Conservation (phyloP, 2,888 invertebrate genomes). For the Drosophila mettleri region DNA sequence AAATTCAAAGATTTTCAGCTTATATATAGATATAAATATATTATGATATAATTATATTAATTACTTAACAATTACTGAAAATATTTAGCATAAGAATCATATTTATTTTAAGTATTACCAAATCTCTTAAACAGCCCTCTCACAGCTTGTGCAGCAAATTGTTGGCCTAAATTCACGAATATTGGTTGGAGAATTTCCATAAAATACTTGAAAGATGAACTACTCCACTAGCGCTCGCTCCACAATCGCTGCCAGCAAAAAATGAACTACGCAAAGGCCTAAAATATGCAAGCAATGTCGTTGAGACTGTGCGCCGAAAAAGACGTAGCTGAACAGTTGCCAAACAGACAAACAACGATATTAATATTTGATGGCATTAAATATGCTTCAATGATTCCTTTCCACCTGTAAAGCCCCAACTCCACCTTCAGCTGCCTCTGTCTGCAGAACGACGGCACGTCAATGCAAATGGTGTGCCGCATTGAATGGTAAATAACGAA, state of each 20-base stretch:
- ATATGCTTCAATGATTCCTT: conserved; percentile 71
- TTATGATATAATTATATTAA: too few relatives aligned
- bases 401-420: conserved; percentile 33
- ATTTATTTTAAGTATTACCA: conserved; percentile 1
- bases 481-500: conserved; percentile 67
- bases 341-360: conserved; percentile 56
- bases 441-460: conserved; percentile 22
- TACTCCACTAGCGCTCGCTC: not conserved
- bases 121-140: not conserved
- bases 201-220: conserved; percentile 32
- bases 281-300: conserved; percentile 61
- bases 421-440: not conserved
- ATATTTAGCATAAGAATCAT: not conserved
- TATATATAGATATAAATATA: too few relatives aligned
- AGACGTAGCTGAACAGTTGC: conserved; percentile 29
- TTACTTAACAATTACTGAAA: not conserved
- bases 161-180: conserved; percentile 31
- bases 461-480: conserved; percentile 60
- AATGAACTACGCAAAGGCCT: conserved; percentile 42
- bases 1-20: too few relatives aligned
- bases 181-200: conserved; percentile 22
- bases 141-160: conserved; percentile 18
- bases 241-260: not conserved
- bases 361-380: conserved; percentile 79
- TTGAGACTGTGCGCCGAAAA: conserved; percentile 23